These are phyloP conservation scores for Lepisosteus oculatus DNA, from an alignment of 2,113 vertebrate species.

Conservation along the genomic window DNA sequence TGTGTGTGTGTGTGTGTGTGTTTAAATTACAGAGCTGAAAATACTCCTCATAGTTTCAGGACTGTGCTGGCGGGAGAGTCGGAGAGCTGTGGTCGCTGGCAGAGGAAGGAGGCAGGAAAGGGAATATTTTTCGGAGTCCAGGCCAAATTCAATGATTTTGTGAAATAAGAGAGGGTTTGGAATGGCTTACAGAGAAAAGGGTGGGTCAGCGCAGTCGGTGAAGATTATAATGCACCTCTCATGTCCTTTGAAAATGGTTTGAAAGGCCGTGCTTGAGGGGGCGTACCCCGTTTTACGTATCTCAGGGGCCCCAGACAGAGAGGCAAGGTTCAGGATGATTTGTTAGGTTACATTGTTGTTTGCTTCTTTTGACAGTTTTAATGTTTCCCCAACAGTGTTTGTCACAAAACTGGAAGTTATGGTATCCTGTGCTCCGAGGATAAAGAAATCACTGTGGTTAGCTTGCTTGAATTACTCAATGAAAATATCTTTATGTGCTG, in stretches of 20 bases:
- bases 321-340: no score
- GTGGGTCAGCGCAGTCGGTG: conserved; percentile 39
- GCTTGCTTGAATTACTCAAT: no score
- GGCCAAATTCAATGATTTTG: conserved; percentile 62
- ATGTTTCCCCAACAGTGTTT: no score
- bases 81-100: conserved; percentile 64
- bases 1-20: conserved; percentile 27
- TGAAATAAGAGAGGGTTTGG: conserved; percentile 69
- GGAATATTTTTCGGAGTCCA: conserved; percentile 61
- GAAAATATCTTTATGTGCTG: no score
- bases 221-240: background rate
- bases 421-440: no score
- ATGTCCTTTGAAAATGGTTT: conserved; percentile 30
- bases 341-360: no score
- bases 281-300: no score
- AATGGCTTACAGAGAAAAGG: conserved; percentile 48
- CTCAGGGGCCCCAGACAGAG: no score
- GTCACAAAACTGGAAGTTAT: no score
- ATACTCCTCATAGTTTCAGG: conserved; percentile 74
- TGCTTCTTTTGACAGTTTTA: no score
- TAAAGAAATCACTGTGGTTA: no score
- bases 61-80: conserved; percentile 54
- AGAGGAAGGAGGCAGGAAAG: conserved; percentile 59
- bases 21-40: conserved; percentile 74
- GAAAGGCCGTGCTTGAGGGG: conserved; percentile 27